Evolutionary conservation across 2,888 invertebrate species (phyloP).

Genomic region (Dichetophora obliterata): DNA sequence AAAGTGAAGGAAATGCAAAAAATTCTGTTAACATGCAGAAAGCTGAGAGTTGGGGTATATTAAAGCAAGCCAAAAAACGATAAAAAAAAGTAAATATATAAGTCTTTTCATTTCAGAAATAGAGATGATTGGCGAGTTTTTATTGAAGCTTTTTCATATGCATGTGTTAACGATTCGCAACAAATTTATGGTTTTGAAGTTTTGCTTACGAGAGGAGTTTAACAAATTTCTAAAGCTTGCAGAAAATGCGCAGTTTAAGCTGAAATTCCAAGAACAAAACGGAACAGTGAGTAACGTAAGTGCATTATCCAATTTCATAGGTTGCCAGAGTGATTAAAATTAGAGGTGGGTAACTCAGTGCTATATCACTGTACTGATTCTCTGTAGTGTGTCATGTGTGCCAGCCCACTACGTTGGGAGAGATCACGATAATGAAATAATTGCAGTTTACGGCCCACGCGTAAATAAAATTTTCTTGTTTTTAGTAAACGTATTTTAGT

Average conservation of each 20-base stretch:
- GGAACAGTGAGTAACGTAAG: neutral
- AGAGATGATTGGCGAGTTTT: neutral
- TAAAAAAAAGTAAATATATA: neutral
- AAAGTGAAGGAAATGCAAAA: too few relatives aligned
- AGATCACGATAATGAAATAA: too few relatives aligned
- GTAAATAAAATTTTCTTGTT: too few relatives aligned
- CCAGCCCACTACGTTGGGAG: too few relatives aligned
- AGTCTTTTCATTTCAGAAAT: constrained; percentile 8
- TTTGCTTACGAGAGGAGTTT: neutral
- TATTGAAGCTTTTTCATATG: neutral
- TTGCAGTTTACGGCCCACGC: too few relatives aligned
- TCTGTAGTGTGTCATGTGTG: too few relatives aligned
- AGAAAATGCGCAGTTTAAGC: neutral
- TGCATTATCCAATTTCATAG: too few relatives aligned
- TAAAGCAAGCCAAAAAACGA: neutral
- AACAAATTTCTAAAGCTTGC: neutral
- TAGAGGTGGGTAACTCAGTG: too few relatives aligned
- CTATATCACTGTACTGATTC: too few relatives aligned
- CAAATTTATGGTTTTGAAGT: constrained; percentile 7
- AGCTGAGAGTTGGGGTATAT: neutral
- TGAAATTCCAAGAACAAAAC: neutral
- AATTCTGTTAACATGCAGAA: neutral
- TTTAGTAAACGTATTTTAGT: too few relatives aligned
- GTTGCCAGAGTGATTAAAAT: too few relatives aligned
- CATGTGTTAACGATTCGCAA: neutral